These are phyloP conservation scores for Tinamus major DNA, from an alignment of 2,797 vertebrate genomes.

Conservation along the genomic window DNA sequence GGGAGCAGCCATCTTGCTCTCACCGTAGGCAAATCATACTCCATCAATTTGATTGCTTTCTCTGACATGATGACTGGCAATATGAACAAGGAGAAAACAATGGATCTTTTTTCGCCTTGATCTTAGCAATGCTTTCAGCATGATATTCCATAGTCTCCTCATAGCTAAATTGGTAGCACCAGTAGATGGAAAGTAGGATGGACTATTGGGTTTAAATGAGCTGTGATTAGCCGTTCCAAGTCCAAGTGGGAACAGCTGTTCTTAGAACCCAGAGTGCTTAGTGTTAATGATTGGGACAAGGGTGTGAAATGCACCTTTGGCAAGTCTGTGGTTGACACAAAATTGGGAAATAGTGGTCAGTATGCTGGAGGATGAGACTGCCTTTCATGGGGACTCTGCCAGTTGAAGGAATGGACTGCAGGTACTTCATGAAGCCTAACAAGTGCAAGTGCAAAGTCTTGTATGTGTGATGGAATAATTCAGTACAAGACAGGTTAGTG, in stretches of 20 bases:
- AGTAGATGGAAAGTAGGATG: background rate
- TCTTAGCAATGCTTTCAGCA: background rate
- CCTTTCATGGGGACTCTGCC: background rate
- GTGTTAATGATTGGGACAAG: background rate
- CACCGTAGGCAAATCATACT: background rate
- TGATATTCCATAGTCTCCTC: background rate
- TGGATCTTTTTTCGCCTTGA: background rate
- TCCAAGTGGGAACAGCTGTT: background rate
- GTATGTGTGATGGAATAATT: background rate
- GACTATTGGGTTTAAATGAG: background rate
- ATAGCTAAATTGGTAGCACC: background rate
- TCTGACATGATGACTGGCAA: background rate
- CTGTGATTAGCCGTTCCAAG: background rate
- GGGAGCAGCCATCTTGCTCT: background rate
- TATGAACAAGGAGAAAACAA: background rate
- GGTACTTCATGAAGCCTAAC: background rate
- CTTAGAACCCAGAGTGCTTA: background rate
- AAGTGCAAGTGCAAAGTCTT: rapidly evolving
- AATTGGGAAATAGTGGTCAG: rapidly evolving
- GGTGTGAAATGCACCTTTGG: background rate
- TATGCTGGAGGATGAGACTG: background rate
- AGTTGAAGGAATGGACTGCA: background rate
- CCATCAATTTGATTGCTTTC: background rate
- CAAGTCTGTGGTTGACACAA: background rate
- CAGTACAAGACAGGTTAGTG: background rate